Evolutionary conservation across 2,888 invertebrate species (phyloP), one percentile per base, ranked within the genome.

Genomic region (Disparrhopalites patrizii): DNA sequence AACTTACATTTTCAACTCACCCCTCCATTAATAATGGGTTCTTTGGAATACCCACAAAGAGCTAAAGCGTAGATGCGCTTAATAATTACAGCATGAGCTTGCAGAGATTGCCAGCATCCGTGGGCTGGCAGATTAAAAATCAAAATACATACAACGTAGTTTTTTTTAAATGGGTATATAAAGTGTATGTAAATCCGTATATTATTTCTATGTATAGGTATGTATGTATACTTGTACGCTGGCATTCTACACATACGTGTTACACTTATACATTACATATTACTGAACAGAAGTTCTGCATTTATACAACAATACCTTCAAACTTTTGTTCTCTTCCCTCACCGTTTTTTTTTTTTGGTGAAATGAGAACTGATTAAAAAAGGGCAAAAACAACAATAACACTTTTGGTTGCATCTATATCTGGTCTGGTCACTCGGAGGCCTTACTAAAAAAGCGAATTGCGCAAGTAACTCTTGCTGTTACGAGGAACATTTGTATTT

Each of bases 381-480:
- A n/a, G n/a, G n/a, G n/a, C n/a, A n/a, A n/a, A 20, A 47, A n/a
- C 23, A 47, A 47, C 47, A 47, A 47, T 47, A 20, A 47, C 31
- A 51, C 51, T 61, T 47, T 25, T 51, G 50, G 50, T 61, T 43
- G 43, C 30, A 47, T 47, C 50, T 60, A 60, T 60, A 33, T 61
- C 31, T 33, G 33, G 27, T 28, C 15, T 33, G 31, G 50, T 25
- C 50, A 50, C 10, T 61, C 50, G 5, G 4, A 18, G 23, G 5
- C 38, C 18, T 56, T 33, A n/a, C n/a, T n/a, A n/a, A n/a, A 25
- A 25, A n/a, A 20, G n/a, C n/a, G 43, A 43, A 40, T 15, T 7
- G 40, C 18, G 13, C 18, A 10, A 5, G 40, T 40, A 3, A 18
- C 4, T 40, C 4, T 7, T 3, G 23, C 38, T 5, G 23, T 25